Evolutionary conservation across 2,888 invertebrate genomes (phyloP), one percentile per base, ranked within the genome.

Genomic region (Xestoiulus laeticollis): DNA sequence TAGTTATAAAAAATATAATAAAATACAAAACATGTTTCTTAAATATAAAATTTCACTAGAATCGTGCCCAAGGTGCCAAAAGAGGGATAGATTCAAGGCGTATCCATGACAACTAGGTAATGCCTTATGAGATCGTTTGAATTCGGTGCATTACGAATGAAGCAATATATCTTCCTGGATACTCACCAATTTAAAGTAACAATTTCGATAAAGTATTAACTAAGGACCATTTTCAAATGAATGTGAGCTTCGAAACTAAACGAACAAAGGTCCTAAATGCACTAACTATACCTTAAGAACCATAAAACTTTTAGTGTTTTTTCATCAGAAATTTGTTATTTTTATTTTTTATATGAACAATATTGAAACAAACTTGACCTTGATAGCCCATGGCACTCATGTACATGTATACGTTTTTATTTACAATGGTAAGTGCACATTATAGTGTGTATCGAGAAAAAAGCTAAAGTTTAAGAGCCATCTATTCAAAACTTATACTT

Each of bases 51-150:
- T 68, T 68, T 5, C 26, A 26, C 26, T 68, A 26, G 68, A 68
- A 68, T 68, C 68, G 68, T 68, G 68, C 22, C 68, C 26, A 68
- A 68, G 68, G 68, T 68, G 26, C 26, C 8, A 68, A 68, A 68
- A n/a, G 5, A 22, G 26, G 68, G 68, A 68, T 68, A 68, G 68
- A 68, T 68, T 48, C 26, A 26, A 68, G 26, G 26, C 26, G 68
- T 68, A 26, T 0, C 68, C 26, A 68, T 68, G 68, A 8, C 22
- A 68, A 68, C 68, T 22, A 26, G 2, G 26, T 68, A 68, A 68
- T 4, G 68, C 59, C 22, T 8, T 26, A 5, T 26, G 26, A 68
- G 5, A 26, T 26, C 6, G 26, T 68, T 68, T 68, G 5, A 68
- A 68, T 68, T 4, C 5, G 26, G 1, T 10, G 68, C 22, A 68